phyloP scores from a whole-genome alignment of 2,888 invertebrate genomes.

The Xylota sylvarum region DNA sequence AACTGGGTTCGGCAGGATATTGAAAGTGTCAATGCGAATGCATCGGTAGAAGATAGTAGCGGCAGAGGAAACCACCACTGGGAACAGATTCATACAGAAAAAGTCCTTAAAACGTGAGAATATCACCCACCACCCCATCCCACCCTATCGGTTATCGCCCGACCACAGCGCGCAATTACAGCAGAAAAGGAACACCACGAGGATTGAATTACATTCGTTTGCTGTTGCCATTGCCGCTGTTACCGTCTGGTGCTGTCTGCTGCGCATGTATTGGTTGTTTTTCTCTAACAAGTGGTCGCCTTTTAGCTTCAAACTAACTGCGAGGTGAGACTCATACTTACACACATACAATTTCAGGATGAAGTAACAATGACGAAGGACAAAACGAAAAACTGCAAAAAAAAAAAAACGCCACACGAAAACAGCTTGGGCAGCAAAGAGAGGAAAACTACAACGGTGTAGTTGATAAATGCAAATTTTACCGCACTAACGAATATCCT shows the following conservation, averaged over 20 bases:
- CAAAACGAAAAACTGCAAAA: neutral
- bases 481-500: conserved; percentile 42
- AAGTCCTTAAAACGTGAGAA: conserved; percentile 42
- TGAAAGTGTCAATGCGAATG: conserved; percentile 69
- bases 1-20: conserved; percentile 69
- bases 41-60: conserved; percentile 1
- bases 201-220: conserved; percentile 68
- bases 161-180: conserved; percentile 74
- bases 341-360: conserved; percentile 42
- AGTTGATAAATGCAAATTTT: conserved; percentile 6
- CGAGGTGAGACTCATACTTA: conserved; percentile 40
- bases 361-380: conserved; percentile 47
- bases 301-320: conserved; percentile 48
- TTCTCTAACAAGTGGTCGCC: conserved; percentile 77
- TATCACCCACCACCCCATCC: conserved; percentile 13
- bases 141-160: conserved; percentile 38
- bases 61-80: neutral
- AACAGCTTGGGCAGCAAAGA: conserved; percentile 9
- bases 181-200: conserved; percentile 68
- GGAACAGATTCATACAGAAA: conserved; percentile 33
- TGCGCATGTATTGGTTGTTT: conserved; percentile 76
- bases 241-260: conserved; percentile 24
- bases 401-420: neutral
- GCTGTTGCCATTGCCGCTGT: conserved; percentile 15
- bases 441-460: conserved; percentile 19